Percentiles rank a stretch among this genome's conserved stretches.
Evolutionary conservation across 2,113 vertebrate genomes (phyloP).

Genomic region (Phoenicopterus ruber): DNA sequence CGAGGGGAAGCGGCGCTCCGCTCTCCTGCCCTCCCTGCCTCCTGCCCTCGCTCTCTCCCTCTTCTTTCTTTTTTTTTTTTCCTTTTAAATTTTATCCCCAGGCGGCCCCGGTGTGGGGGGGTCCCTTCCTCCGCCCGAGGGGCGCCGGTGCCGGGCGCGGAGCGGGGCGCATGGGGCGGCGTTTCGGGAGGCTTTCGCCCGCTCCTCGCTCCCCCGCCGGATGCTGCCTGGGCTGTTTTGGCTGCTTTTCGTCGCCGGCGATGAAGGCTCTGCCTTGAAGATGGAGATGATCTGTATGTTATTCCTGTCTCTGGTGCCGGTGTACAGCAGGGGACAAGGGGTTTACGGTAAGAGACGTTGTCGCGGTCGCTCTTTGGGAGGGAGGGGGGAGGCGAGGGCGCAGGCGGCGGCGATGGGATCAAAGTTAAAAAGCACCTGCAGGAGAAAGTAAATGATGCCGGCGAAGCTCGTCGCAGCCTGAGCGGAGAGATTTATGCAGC

Average conservation of each 20-base stretch:
- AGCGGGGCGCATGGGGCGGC: constrained; percentile 33
- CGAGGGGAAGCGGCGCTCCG: not conserved
- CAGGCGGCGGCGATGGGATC: not conserved
- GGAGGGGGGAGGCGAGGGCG: not conserved
- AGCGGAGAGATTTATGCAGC: not conserved
- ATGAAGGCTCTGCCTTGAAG: constrained; percentile 63
- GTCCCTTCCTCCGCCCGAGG: not conserved
- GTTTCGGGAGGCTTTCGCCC: not conserved
- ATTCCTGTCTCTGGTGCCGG: constrained; percentile 61
- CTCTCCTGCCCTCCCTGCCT: not conserved
- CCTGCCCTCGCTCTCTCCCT: not conserved
- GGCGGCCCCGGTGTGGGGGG: not conserved
- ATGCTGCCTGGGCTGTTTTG: constrained; percentile 55
- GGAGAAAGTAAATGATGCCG: constrained; percentile 24
- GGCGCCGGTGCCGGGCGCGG: not conserved
- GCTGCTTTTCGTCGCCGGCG: constrained; percentile 37
- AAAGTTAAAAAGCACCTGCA: constrained; percentile 63
- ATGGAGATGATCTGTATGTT: constrained; percentile 68
- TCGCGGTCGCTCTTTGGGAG: not conserved
- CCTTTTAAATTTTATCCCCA: not conserved
- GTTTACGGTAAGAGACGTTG: constrained; percentile 64
- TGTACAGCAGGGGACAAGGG: constrained; percentile 63
- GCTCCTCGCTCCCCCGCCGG: not conserved
- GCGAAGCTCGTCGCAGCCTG: not conserved
- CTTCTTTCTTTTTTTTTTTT: no score